These are phyloP conservation scores for Tapera naevia DNA, from an alignment of 2,797 vertebrate genomes.

Conservation along the genomic window DNA sequence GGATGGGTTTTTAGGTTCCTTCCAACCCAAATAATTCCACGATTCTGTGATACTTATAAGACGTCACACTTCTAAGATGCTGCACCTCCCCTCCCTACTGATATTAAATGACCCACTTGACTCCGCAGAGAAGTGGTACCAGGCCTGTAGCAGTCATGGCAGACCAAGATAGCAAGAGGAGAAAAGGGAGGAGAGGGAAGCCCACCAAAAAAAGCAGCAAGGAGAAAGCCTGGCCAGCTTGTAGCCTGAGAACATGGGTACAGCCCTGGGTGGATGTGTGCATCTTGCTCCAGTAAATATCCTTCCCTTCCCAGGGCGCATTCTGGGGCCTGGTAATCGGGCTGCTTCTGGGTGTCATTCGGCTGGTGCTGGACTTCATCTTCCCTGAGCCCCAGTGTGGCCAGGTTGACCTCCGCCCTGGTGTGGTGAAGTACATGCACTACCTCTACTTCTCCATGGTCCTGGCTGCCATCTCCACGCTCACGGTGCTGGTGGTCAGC, in stretches of 20 bases:
- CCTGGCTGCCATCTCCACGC: constrained; percentile 81
- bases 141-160: background rate
- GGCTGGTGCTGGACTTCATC: constrained; percentile 91
- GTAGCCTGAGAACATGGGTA: rapidly evolving
- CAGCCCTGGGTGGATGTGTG: rapidly evolving
- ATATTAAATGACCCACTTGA: background rate
- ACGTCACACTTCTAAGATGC: background rate
- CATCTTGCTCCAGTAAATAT: background rate
- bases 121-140: background rate
- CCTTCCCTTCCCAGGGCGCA: constrained; percentile 81
- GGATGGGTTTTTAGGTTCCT: too few species aligned
- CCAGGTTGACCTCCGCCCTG: constrained; percentile 83
- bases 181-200: background rate
- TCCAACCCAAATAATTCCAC: too few species aligned
- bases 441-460: constrained; percentile 94
- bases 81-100: background rate
- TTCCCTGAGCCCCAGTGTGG: constrained; percentile 84
- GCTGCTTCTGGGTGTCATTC: constrained; percentile 81
- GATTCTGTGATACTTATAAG: background rate
- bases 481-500: constrained; percentile 81
- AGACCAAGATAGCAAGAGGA: background rate
- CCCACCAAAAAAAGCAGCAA: background rate
- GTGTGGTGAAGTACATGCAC: constrained; percentile 85
- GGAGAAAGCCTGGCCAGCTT: background rate
- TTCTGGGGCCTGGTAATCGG: constrained; percentile 89